Evolutionary conservation across 1,140 invertebrate genomes (phyloP), one percentile per base, ranked within the genome.

Genomic region (Daktulosphaira vitifoliae): DNA sequence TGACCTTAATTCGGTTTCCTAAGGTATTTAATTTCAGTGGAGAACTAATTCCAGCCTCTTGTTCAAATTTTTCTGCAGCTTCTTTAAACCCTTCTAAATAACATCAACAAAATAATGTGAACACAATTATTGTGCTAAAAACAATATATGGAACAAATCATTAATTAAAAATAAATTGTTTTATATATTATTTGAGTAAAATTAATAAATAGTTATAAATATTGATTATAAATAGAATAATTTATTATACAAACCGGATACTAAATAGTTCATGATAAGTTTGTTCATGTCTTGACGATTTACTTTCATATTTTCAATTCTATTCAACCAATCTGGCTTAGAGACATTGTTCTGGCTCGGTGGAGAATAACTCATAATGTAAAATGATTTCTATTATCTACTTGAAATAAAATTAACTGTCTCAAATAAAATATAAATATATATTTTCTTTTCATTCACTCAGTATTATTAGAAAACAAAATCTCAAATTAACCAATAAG

Each of bases 261-360:
- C 92, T 69, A 98, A 80, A 77, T 98, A 98, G 77, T 98, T 96
- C 95, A 98, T 98, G 65, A 98, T 94, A 39, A 98, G 79, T 75
- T 91, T 90, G 75, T 98, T 97, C 89, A 97, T 95, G 70, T 94
- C 89, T 46, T 86, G 82, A 69, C 93, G 80, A 49, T 90, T 90
- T 68, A 95, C 85, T 68, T 91, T 89, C 50, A 90, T 81, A 66
- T 82, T 82, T 71, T 91, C 88, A 15, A 90, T 74, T 68, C 81
- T 77, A 54, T 80, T 78, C 70, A 85, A 73, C 87, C 88, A 90
- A 68, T 88, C 83, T 65, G 83, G 78, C 71, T 76, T 77, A 23
- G 73, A 72, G 62, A 70, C 54, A 15, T 50, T 65, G 2, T 20
- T 8, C 29, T 38, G 42, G 0, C 33, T 33, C 5, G 56, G 29